Evolutionary conservation across 1,140 invertebrate genomes (phyloP), one percentile per base, ranked within the genome.

Genomic region (Lucilia sericata): DNA sequence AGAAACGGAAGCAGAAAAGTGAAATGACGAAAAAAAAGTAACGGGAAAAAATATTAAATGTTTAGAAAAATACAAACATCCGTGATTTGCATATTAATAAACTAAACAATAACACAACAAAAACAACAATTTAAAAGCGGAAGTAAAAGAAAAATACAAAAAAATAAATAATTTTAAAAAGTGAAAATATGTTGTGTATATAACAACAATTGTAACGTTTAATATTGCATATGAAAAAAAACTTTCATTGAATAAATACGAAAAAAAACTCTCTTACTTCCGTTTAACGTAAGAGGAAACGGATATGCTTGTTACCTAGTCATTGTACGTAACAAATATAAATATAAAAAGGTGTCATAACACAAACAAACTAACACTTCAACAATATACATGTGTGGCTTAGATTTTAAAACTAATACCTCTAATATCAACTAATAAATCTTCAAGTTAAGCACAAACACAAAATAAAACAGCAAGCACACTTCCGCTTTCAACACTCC

Each of bases 1-100:
- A 55, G 21, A 70, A 70, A n/a, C 14, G 14, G 14, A 60, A 60
- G 14, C 13, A 70, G 19, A 70, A 70, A 70, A 70, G 10, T 10
- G 19, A 70, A 70, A 55, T 4, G 21, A 49, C 9, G 21, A 21
- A 42, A 49, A 78, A 78, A 47, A 78, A 78, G 17, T 49, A 21
- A 80, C 76, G n/a, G 47, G 76, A 49, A 80, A 25, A 80, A 80
- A 25, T 80, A 49, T 80, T 19, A 80, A 51, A 80, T 49, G 76
- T 49, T 80, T 80, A 49, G 76, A 25, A 80, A 80, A 80, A 80
- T 80, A 51, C 76, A 49, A 80, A 80, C 42, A 80, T 51, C 76
- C 76, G 76, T 80, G 36, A 51, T 80, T 80, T 80, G 76, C 36
- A 80, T 51, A 47, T 76, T 34, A 80, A 80, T 78, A 60, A 60